These are phyloP conservation scores for Agrochola circellaris DNA, from an alignment of 2,888 invertebrate species.

Conservation along the genomic window DNA sequence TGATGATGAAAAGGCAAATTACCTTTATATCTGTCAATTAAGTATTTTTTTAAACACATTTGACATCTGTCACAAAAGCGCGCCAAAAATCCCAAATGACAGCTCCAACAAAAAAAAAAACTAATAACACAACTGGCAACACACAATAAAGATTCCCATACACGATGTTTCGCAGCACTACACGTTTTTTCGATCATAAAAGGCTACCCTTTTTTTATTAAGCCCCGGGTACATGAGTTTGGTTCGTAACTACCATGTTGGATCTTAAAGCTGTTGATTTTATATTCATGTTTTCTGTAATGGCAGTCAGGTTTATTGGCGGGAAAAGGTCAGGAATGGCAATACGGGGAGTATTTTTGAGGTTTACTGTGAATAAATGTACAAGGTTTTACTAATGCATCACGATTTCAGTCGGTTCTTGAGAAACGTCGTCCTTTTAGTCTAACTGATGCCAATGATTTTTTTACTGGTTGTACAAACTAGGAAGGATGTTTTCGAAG, in stretches of 20 bases:
- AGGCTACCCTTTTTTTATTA: constrained; percentile 55
- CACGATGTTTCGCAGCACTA: constrained; percentile 39
- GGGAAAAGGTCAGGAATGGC: constrained; percentile 21
- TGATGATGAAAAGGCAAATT: too few relatives aligned
- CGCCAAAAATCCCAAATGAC: constrained; percentile 36
- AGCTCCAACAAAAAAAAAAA: constrained; percentile 19
- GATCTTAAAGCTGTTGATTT: constrained; percentile 40
- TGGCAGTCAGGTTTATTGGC: constrained; percentile 14
- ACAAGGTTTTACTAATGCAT: constrained; percentile 14
- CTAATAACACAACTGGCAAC: constrained; percentile 38
- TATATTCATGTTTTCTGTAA: constrained; percentile 45
- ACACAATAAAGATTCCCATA: constrained; percentile 36
- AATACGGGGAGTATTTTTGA: not conserved
- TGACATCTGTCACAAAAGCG: constrained; percentile 34
- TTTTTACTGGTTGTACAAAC: not conserved
- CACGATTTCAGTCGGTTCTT: not conserved
- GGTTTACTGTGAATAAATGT: not conserved
- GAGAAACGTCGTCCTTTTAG: constrained; percentile 1
- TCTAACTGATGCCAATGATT: not conserved
- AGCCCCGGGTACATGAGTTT: constrained; percentile 34
- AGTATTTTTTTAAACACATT: not conserved
- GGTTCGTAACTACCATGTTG: constrained; percentile 40
- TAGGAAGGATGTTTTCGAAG: not conserved
- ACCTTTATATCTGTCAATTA: not conserved
- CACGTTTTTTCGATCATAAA: constrained; percentile 41